Base-by-base conservation (phyloP, 2,113 vertebrate genomes). In the Tetrax tetrax region DNA sequence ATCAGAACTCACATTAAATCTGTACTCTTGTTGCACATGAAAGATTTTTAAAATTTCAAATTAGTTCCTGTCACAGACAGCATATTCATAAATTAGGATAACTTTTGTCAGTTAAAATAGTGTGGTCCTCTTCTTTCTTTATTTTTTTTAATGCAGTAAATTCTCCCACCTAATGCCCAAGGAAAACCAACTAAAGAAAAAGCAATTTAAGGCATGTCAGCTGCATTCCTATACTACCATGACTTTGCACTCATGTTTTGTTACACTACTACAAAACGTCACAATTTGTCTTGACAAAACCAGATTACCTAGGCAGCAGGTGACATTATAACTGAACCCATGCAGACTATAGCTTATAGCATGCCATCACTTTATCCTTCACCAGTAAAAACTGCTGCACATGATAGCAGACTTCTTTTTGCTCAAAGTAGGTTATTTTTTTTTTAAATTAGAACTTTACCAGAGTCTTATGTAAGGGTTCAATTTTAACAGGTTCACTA, bases 1-100 rank as follows among this genome's bases (percentile, higher is more conserved):
- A 96, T 76, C 90, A 96, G 83, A 89, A 97, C 53, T 86, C 78
- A 12, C 68, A 94, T 95, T 96, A 93, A 95, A 95, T 97, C 88
- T 94, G 70, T 69, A 89, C 33, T 61, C 54, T 83, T 88, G 48
- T 37, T 71, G 75, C 64, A 78, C 66, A 93, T 72, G 10, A 91
- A 92, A 93, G 69, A 71, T 79, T 68, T 93, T 69, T 66, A 84
- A 82, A 64, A 83, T 75, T 74, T 92, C 75, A 77, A 69, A 91
- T 83, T 64, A 96, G 33, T 75, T 90, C 56, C 48, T n/a, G 35
- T 87, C 79, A 86, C 19, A 92, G 54, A 48, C 31, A 92, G 51
- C 17, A 89, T 31, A 90, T 75, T 70, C 54, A 93, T 64, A 86
- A 87, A 78, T 54, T 48, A 80, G 76, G 29, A 88, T 24, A 86